Base-by-base conservation (phyloP, 2,888 invertebrate genomes). In the Lacanobia wlatinum region DNA sequence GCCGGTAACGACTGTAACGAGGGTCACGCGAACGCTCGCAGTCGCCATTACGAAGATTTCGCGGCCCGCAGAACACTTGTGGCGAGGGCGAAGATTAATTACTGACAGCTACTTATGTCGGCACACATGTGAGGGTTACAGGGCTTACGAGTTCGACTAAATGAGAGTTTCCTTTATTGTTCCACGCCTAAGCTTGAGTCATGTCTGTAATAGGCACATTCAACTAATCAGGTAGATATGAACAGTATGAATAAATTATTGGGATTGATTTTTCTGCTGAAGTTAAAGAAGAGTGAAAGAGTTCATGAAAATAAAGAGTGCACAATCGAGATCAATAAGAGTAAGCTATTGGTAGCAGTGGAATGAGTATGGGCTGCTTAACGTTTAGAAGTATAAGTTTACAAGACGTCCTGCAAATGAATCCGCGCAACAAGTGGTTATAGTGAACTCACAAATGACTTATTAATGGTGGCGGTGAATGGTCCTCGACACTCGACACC, bases 351-450 rank as follows among this genome's bases (percentile, higher is more conserved):
- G 23, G n/a, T 28, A 34, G 34, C 34, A 34, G 28, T 48, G 58
- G 10, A 23, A 43, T 14, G 38, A 40, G 14, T 28, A 21, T 72
- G 50, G 23, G n/a, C 18, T 6, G 38, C 14, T 40, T 18, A n/a
- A 16, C 38, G 34, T 9, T 10, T 12, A 28, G 7, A 18, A 50
- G 38, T 40, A 18, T n/a, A 10, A 10, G 40, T 56, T 14, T 23
- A 43, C 21, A 65, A 68, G 14, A 55, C 28, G 48, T 48, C 40
- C 16, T 60, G 38, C 53, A 58, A 66, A 72, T 76, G 69, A 66
- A 70, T 55, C 16, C 60, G 23, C 34, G 50, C 69, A 62, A 78
- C 70, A 80, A 65, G 82, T 80, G 70, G 61, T 78, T 76, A 50
- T 46, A 23, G 68, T 46, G 9, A 69, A 69, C 58, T 60, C 68